Evolutionary conservation across 2,113 vertebrate genomes (phyloP).

Genomic region (Notarius lentiginosus): DNA sequence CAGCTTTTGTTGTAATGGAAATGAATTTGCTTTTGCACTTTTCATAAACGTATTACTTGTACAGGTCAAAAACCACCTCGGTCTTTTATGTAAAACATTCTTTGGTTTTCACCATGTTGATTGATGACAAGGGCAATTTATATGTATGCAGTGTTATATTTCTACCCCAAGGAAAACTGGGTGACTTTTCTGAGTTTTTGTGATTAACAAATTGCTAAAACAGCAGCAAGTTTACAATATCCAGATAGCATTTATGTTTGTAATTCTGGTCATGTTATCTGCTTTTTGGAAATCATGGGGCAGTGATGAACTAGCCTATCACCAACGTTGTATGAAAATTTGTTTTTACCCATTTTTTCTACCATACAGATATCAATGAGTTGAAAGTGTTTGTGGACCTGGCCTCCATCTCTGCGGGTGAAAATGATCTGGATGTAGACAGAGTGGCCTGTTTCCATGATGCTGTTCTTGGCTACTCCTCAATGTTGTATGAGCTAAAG

Average conservation of each 20-base stretch:
- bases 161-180: neutral
- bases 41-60: too few relatives aligned
- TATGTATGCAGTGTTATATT: neutral
- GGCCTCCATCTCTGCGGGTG: slow-evolving; percentile 95
- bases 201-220: neutral
- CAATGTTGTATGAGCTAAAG: slow-evolving; percentile 84
- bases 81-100: neutral
- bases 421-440: slow-evolving; percentile 95
- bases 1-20: too few relatives aligned
- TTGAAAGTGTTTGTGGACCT: slow-evolving; percentile 96
- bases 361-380: slow-evolving; percentile 81
- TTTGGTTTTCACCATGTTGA: neutral
- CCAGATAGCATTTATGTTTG: neutral
- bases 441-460: slow-evolving; percentile 93
- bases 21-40: too few relatives aligned
- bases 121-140: neutral
- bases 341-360: neutral
- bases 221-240: neutral
- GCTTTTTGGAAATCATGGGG: neutral
- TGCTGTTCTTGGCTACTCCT: slow-evolving; percentile 85
- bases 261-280: neutral
- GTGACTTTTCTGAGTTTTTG: neutral
- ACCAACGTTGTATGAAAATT: neutral
- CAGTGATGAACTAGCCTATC: neutral
- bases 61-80: too few relatives aligned